These are phyloP conservation scores for Panzeria rudis DNA, from an alignment of 2,888 invertebrate species.

Conservation along the genomic window DNA sequence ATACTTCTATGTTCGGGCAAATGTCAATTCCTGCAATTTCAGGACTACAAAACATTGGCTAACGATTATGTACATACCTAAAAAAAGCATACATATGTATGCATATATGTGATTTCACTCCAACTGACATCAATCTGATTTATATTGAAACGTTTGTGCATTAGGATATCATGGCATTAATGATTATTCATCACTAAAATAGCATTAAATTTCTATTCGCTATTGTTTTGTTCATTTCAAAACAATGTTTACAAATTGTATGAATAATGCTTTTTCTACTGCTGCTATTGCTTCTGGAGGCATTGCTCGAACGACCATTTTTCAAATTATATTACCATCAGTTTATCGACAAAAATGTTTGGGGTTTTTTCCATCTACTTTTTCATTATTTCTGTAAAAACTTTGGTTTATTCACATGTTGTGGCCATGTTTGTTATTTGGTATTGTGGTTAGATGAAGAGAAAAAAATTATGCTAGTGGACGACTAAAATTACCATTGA, in stretches of 20 bases:
- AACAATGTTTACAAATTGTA: conserved; percentile 7
- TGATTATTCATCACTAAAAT: conserved; percentile 31
- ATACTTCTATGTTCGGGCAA: too few species aligned
- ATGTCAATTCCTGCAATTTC: neutral
- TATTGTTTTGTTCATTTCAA: conserved; percentile 13
- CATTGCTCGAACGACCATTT: conserved; percentile 3
- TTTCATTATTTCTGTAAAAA: conserved; percentile 53
- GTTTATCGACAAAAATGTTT: conserved; percentile 41
- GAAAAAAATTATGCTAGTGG: neutral
- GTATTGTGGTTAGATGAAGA: conserved; percentile 35
- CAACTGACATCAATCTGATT: neutral
- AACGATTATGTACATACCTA: neutral
- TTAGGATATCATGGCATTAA: neutral
- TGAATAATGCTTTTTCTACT: neutral
- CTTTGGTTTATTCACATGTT: conserved; percentile 60
- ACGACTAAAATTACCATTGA: conserved; percentile 45
- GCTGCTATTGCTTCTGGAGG: neutral
- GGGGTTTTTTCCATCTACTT: conserved; percentile 20
- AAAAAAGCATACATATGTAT: neutral
- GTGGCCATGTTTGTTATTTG: conserved; percentile 57
- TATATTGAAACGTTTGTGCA: neutral
- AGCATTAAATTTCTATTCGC: conserved; percentile 26
- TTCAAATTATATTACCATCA: conserved; percentile 39
- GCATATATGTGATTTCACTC: neutral
- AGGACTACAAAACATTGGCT: neutral